Base-by-base conservation (phyloP, 2,797 vertebrate species). In the Pangasius djambal region DNA sequence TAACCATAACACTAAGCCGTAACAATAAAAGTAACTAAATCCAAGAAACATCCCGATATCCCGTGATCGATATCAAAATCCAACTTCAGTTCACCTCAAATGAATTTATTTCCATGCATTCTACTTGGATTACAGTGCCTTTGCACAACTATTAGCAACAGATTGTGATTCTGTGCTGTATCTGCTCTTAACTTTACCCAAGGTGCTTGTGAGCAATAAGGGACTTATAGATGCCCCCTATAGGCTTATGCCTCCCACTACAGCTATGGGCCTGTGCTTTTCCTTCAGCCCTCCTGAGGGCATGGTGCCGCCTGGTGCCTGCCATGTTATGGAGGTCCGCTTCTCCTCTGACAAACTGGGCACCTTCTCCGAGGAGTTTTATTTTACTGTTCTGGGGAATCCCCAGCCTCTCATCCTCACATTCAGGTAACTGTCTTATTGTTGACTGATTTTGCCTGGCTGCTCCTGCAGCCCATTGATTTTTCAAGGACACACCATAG, bases 191-290 rank as follows among this genome's bases (percentile, higher is more conserved):
- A 52, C 12, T 40, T 83, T 92, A n/a, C 44, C 88, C 57, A 90
- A 98, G 98, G 94, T 95, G 0, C 3, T 96, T 44, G 90, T 99
- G 4, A 93, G 91, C 16, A 99, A 99, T 95, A 94, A 91, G 89
- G 97, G 97, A n/a, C 92, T 94, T 88, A 96, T 98, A 0, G 94
- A 97, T 40, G 97, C 96, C 77, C 79, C 94, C 48, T 99, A 98
- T 93, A 94, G 6, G 25, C 67, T 96, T 88, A 86, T 92, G 0
- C 91, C 92, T 88, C 92, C 96, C 0, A 55, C 91, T 79, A 95
- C 97, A 0, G 88, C 93, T 0, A 89, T 96, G 83, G 97, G 96
- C 0, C 72, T 85, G 57, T 96, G 95, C 93, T 99, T 99, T 92
- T 94, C 94, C 8, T 94, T 98, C 89, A 91, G 69, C 15, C 97